Conservation (phyloP, 1,140 invertebrate species). For the Neodiprion lecontei region DNA sequence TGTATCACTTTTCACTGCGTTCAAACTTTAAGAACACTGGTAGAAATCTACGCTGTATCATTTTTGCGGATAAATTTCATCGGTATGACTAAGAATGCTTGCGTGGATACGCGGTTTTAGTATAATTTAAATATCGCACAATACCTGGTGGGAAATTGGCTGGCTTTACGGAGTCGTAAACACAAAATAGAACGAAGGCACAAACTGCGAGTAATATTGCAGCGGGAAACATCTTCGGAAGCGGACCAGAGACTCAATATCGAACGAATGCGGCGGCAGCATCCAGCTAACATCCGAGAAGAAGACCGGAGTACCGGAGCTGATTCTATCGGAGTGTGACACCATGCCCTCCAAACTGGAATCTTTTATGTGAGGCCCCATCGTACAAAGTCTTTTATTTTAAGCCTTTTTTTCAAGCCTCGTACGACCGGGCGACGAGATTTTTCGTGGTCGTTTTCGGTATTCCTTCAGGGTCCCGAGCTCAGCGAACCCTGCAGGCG, state of each 20-base stretch:
- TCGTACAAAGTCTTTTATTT: constrained; percentile 3
- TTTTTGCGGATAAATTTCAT: no score
- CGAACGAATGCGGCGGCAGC: background rate
- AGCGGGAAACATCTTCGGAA: constrained; percentile 32
- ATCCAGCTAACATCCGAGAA: background rate
- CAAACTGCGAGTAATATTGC: constrained; percentile 28
- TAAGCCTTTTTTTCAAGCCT: background rate
- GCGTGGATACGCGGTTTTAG: no score
- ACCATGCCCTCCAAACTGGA: constrained; percentile 3
- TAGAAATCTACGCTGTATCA: no score
- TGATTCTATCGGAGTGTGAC: background rate
- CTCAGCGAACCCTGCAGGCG: no score
- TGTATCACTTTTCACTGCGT: no score
- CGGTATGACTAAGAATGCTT: no score
- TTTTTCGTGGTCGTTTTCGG: background rate
- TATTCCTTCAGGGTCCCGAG: background rate
- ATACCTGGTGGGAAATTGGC: constrained; percentile 51
- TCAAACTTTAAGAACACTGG: no score
- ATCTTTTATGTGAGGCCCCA: constrained; percentile 4
- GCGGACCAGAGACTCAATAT: background rate
- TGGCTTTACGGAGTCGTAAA: constrained; percentile 44
- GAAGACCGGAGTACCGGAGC: background rate
- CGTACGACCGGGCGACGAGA: background rate
- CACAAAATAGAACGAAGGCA: constrained; percentile 32
- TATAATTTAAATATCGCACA: background rate